These are phyloP conservation scores for Mus minutoides DNA, from an alignment of 2,797 vertebrate genomes.

Conservation along the genomic window DNA sequence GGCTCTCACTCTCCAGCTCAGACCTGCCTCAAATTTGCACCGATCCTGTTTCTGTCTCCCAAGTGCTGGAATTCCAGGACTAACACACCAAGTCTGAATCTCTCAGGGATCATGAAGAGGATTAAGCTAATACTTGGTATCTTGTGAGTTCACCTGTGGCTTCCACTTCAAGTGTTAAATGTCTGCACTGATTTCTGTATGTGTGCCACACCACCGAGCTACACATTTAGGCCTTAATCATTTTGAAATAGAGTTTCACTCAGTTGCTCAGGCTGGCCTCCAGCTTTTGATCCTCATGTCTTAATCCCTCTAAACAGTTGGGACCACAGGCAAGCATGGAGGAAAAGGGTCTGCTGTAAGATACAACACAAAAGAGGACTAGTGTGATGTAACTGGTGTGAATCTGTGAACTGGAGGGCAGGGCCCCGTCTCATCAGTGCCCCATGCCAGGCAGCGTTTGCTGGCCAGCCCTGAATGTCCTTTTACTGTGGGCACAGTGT, in stretches of 20 bases:
- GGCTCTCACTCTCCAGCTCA: neutral
- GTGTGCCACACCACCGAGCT: neutral
- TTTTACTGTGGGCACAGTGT: neutral
- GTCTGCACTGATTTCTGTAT: neutral
- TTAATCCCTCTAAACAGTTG: neutral
- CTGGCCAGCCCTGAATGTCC: neutral
- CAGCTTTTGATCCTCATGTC: neutral
- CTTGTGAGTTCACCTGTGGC: neutral
- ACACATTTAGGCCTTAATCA: neutral
- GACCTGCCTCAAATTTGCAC: neutral
- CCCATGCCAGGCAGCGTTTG: neutral
- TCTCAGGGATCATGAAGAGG: neutral
- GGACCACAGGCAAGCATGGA: neutral
- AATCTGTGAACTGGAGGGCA: neutral
- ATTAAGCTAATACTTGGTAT: neutral
- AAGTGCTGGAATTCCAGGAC: neutral
- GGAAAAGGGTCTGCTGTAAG: neutral
- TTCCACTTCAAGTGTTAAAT: neutral
- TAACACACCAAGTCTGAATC: neutral
- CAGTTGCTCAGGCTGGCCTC: neutral
- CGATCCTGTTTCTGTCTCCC: neutral
- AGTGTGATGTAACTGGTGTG: neutral
- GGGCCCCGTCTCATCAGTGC: neutral
- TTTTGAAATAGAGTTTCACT: neutral
- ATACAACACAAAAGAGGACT: neutral